Conservation (phyloP, 2,113 vertebrate species). For the Tauraco erythrolophus region DNA sequence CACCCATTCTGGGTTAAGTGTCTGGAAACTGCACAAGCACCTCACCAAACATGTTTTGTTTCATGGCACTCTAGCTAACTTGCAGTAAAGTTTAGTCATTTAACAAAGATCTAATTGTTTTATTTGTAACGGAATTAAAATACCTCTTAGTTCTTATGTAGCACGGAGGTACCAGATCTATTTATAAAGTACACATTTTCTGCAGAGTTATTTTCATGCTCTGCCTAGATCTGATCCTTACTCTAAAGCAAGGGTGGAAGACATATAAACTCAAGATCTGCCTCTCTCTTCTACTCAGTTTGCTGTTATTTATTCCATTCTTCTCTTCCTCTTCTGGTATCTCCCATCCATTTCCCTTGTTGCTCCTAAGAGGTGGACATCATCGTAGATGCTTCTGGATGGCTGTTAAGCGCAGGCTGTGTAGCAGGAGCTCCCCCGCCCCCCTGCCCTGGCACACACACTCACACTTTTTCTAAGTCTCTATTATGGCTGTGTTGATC, state of each 20-base stretch:
- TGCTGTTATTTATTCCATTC: background rate
- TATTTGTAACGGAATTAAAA: slow-evolving; percentile 40
- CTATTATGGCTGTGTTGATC: background rate
- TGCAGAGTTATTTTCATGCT: background rate
- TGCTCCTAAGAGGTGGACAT: background rate
- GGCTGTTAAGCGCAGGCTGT: background rate
- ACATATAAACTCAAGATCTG: background rate
- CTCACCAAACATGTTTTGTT: background rate
- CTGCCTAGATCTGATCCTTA: background rate
- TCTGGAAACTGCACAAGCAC: background rate
- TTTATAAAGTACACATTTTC: background rate
- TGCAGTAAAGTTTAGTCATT: background rate
- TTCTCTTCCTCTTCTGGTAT: background rate
- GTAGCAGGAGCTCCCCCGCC: background rate
- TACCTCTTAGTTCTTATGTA: background rate
- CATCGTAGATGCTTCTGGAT: background rate
- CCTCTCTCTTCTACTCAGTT: background rate
- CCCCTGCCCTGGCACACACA: background rate
- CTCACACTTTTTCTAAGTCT: background rate
- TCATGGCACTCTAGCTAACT: background rate
- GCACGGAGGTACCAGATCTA: background rate
- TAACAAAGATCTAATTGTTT: slow-evolving; percentile 30
- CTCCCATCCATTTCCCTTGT: background rate
- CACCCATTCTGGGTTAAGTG: background rate
- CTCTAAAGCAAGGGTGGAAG: background rate